Evolutionary conservation across 2,113 vertebrate species (phyloP).

Genomic region (Phalacrocorax pelagicus): DNA sequence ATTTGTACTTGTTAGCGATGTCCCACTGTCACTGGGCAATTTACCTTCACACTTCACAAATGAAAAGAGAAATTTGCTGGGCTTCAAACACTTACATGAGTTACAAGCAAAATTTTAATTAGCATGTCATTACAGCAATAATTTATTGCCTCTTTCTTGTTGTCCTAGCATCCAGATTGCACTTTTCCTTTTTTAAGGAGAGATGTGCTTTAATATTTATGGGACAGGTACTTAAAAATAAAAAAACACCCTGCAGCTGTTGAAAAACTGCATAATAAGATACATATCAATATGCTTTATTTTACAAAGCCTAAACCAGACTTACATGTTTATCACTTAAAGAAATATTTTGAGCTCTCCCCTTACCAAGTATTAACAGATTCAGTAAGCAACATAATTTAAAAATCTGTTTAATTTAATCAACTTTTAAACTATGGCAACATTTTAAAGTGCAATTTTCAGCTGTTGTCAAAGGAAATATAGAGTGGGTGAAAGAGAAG

Average conservation of each 20-base stretch:
- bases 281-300: neutral
- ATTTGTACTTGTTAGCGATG: conserved; percentile 87
- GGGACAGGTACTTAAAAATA: conserved; percentile 34
- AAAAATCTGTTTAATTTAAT: neutral
- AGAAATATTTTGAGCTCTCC: neutral
- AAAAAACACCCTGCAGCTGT: neutral
- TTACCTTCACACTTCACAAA: conserved; percentile 91
- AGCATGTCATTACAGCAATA: conserved; percentile 90
- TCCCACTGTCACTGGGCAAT: conserved; percentile 87
- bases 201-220: conserved; percentile 56
- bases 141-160: conserved; percentile 89
- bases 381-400: neutral
- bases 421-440: neutral
- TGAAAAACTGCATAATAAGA: neutral
- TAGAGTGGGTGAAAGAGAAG: neutral
- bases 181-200: conserved; percentile 46
- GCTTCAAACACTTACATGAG: conserved; percentile 93
- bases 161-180: conserved; percentile 79
- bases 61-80: conserved; percentile 92
- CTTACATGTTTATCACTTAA: neutral
- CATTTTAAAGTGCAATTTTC: neutral
- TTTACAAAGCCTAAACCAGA: neutral
- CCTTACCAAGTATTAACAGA: neutral
- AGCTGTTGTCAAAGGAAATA: neutral
- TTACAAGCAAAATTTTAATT: conserved; percentile 99